Evolutionary conservation across 2,113 vertebrate species (phyloP).

Genomic region (Peromyscus polionotus): DNA sequence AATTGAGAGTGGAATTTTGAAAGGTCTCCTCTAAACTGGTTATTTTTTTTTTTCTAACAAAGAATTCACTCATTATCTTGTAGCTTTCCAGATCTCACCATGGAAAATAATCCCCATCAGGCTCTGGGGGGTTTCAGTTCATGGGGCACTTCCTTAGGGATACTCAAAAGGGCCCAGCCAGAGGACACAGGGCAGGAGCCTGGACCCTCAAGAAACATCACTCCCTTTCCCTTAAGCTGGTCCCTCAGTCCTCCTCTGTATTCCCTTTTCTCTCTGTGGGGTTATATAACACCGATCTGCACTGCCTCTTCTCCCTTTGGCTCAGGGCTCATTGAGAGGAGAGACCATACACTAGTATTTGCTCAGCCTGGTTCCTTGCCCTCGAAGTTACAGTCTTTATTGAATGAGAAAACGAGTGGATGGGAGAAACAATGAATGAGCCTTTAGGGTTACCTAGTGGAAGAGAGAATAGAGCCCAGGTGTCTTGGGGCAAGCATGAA

Average conservation of each 20-base stretch:
- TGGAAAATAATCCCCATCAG: neutral
- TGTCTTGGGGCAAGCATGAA: neutral
- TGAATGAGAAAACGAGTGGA: neutral
- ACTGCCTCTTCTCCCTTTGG: neutral
- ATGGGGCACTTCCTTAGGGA: neutral
- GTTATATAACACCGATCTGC: neutral
- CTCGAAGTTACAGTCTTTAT: neutral
- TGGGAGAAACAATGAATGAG: neutral
- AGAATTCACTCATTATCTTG: neutral
- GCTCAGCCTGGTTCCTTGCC: neutral
- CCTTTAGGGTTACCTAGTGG: neutral
- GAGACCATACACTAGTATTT: neutral
- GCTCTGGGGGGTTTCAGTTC: neutral
- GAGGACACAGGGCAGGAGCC: neutral
- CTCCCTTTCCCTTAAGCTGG: neutral
- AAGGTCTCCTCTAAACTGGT: constrained; percentile 36
- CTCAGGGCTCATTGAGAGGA: neutral
- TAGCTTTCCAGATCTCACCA: constrained; percentile 4
- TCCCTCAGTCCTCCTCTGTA: too few relatives aligned
- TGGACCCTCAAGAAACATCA: neutral
- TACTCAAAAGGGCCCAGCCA: neutral
- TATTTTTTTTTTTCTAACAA: constrained; percentile 24
- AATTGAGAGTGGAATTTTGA: constrained; percentile 43
- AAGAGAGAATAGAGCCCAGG: neutral
- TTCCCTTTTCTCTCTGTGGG: neutral